phyloP scores from a whole-genome alignment of 2,888 invertebrate genomes.

The Perizoma flavofasciatum region DNA sequence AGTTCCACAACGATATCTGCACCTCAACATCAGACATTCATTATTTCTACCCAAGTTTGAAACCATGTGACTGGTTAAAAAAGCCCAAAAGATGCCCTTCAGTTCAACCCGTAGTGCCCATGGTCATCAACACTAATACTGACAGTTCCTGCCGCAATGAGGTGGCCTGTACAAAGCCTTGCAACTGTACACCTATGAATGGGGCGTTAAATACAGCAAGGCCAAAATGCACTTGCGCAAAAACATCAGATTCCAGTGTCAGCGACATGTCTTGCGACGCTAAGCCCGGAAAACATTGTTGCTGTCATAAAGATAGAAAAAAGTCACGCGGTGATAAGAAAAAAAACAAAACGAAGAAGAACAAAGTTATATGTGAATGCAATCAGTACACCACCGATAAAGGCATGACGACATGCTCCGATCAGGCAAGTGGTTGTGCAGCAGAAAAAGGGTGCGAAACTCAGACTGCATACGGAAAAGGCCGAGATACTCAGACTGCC shows the following conservation, averaged over 20 bases:
- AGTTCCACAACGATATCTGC: conserved; percentile 73
- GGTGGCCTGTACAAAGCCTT: conserved; percentile 43
- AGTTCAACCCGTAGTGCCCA: conserved; percentile 51
- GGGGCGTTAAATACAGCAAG: conserved; percentile 6
- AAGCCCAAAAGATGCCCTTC: conserved; percentile 40
- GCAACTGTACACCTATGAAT: conserved; percentile 41
- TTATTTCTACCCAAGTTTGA: conserved; percentile 62
- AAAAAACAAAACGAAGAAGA: conserved; percentile 20
- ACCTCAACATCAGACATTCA: conserved; percentile 74
- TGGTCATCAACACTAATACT: conserved; percentile 23
- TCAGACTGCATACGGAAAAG: conserved; percentile 36
- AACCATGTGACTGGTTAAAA: conserved; percentile 38
- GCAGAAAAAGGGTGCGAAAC: conserved; percentile 40
- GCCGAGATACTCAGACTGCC: conserved; percentile 42
- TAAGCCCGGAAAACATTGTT: conserved; percentile 9
- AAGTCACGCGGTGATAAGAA: conserved; percentile 13
- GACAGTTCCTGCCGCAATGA: conserved; percentile 35
- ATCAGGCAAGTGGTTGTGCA: conserved; percentile 42
- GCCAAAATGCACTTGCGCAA: conserved; percentile 9
- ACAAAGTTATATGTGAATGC: conserved; percentile 36
- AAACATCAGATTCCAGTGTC: conserved; percentile 15
- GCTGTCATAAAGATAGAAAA: conserved; percentile 9
- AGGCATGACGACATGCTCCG: conserved; percentile 49
- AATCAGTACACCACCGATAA: conserved; percentile 43
- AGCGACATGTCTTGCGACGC: conserved; percentile 30